Base-by-base conservation (phyloP, 2,888 invertebrate species). In the Phyto melanocephala region DNA sequence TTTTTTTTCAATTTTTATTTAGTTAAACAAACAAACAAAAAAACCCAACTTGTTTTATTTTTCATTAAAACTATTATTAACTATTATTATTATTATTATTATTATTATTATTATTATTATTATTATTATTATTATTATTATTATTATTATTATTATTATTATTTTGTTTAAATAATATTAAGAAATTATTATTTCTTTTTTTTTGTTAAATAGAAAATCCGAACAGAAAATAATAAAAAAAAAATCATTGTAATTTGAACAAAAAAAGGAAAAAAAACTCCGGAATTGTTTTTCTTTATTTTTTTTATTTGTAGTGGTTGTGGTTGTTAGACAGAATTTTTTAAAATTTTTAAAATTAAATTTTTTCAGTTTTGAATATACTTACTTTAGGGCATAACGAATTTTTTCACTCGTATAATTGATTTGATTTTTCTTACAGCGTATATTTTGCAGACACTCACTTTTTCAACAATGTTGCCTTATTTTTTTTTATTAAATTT, bases 91-190 rank as follows among this genome's bases (percentile, higher is more conserved):
- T 79, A 79, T 75, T 74, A 75, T 79, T 79, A 54, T 70, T 63
- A 60, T 60, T 70, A 71, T 42, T 58, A 70, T 70, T 70, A 47
- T 74, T 63, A 72, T 6, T 28, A 28, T 60, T 28, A 62, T 67
- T 67, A 79, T 70, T 74, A 72, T 78, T 37, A 54, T 70, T 63
- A 60, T 60, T 70, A 71, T 42, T 58, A 70, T 70, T 70, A 47
- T 74, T 63, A 72, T n/a, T n/a, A 40, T 6, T 28, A 28, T 60
- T 28, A 62, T 67, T 67, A 79, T 79, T 79, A 79, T 75, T 74
- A 75, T 79, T 79, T 82, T 79, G 79, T 82, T 82, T 79, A 79
- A 76, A 71, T 82, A 76, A 54, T 76, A 24, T 67, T 82, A 79
- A 82, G 79, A 67, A 71, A 71, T 60, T 82, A 79, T 82, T 76